Evolutionary conservation across 2,113 vertebrate genomes (phyloP), one percentile per base, ranked within the genome.

Genomic region (Diadophis punctatus): DNA sequence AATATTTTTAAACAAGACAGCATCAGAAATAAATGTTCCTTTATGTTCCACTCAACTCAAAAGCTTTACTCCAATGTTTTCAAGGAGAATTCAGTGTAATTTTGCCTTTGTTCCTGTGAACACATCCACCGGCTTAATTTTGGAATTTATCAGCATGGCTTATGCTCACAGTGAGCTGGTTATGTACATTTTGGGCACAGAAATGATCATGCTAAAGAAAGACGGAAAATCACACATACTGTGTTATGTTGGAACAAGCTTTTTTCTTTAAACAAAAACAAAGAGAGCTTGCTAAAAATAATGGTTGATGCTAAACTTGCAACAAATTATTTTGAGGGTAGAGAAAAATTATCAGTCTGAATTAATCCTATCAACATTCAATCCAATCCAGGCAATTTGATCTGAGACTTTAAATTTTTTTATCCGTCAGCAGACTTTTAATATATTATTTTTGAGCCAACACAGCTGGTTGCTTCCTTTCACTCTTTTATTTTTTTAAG

Each of bases 101-200:
- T 91, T 91, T 80, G 90, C 52, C 27, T 56, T 85, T 91, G 74
- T 91, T 91, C 74, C 74, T 86, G 90, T 5, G 39, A 91, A 91
- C 90, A 48, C 53, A 56, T 39, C 68, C 18, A 80, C 3, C 74
- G 86, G 52, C 90, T 86, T 91, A 86, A 86, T 91, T 86, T 48
- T 34, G 39, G 74, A 30, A 86, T 55, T 48, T 84, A 91, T 55
- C 39, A 46, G 51, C 74, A 46, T 30, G 23, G 27, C 25, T 48
- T 46, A 14, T 27, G 43, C 53, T 58, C 43, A 91, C 9, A 91
- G 27, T 8, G 46, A 60, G 84, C 16, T 58, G 22, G 49, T 30
- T n/a, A 49, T 87, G 55, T 91, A 87, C 90, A 87, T 60, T 86
- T 22, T 49, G 46, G 20, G 55, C 30, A 63, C 23, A 49, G 58